phyloP scores from a whole-genome alignment of 2,113 vertebrate genomes.

The Heterochromis multidens region DNA sequence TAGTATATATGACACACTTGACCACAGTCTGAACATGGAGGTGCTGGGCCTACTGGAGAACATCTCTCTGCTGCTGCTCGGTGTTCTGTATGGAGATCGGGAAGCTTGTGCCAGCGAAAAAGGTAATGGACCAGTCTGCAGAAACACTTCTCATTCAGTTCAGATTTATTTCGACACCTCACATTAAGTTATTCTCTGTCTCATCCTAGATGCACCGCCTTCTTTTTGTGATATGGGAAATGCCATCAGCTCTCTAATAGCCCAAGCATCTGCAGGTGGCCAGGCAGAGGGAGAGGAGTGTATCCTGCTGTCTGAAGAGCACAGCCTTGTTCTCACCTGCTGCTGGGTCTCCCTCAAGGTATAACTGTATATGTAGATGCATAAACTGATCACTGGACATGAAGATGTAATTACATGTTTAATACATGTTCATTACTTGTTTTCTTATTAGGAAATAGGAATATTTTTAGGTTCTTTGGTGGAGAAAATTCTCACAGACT shows the following conservation, averaged over 20 bases:
- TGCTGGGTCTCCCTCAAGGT: slow-evolving; percentile 94
- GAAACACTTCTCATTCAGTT: not conserved
- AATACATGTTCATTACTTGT: not conserved
- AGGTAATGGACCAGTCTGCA: slow-evolving; percentile 48
- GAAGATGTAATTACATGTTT: not conserved
- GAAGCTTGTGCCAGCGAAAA: slow-evolving; percentile 27
- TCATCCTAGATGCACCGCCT: slow-evolving; percentile 75
- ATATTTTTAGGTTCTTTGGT: slow-evolving; percentile 78
- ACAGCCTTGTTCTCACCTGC: slow-evolving; percentile 86
- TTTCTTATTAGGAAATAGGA: slow-evolving; percentile 72
- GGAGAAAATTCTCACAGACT: slow-evolving; percentile 65
- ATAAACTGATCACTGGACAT: not conserved
- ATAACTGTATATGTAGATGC: not conserved
- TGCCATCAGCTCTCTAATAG: slow-evolving; percentile 82
- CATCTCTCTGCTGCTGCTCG: slow-evolving; percentile 78
- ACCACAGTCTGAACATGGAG: slow-evolving; percentile 49
- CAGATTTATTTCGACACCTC: not conserved
- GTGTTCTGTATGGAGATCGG: slow-evolving; percentile 75
- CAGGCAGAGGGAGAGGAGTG: slow-evolving; percentile 61
- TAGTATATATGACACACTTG: slow-evolving; percentile 35
- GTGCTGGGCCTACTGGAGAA: slow-evolving; percentile 74
- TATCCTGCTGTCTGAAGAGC: slow-evolving; percentile 84
- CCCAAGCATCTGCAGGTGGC: slow-evolving; percentile 54
- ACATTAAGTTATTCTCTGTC: not conserved
- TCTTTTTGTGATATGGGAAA: slow-evolving; percentile 90